A percentile compares a stretch with the other conserved stretches of the same genome.
Evolutionary conservation across 1,140 invertebrate species (phyloP).

Genomic region (Drosophila aff.): DNA sequence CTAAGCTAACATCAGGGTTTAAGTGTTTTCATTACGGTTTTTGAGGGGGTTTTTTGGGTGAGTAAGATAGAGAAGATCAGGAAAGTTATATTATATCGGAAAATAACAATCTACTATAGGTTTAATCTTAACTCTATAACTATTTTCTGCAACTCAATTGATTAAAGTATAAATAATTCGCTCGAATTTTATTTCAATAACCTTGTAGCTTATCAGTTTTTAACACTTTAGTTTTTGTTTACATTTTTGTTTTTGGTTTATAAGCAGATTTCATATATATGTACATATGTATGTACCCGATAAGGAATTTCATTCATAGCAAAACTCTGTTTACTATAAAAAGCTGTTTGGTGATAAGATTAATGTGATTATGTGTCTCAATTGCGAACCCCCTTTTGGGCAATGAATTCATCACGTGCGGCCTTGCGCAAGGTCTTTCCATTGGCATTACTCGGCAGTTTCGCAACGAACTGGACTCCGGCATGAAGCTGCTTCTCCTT

Average conservation of each 20-base stretch:
- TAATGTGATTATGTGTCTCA: background rate
- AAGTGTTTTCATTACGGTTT: background rate
- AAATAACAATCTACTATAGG: background rate
- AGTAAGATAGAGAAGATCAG: background rate
- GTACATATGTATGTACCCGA: background rate
- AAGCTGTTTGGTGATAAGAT: background rate
- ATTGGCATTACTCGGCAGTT: conserved; percentile 34
- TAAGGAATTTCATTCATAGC: conserved; percentile 20
- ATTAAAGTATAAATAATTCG: background rate
- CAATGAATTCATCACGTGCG: background rate
- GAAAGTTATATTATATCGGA: background rate
- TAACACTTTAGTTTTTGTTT: background rate
- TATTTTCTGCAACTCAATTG: background rate
- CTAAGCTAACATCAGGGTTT: conserved; percentile 15
- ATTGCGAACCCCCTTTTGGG: background rate
- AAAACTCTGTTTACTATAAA: background rate
- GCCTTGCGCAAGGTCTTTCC: conserved; percentile 7
- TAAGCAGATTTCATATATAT: background rate
- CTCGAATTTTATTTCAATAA: background rate
- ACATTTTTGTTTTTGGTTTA: background rate
- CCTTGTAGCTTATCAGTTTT: background rate
- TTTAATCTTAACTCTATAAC: background rate
- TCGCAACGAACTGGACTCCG: conserved; percentile 87
- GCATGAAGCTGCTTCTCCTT: conserved; percentile 86
- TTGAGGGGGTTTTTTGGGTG: background rate